These are phyloP conservation scores for Drosophila saltans DNA, from an alignment of 1,140 invertebrate species.

Conservation along the genomic window DNA sequence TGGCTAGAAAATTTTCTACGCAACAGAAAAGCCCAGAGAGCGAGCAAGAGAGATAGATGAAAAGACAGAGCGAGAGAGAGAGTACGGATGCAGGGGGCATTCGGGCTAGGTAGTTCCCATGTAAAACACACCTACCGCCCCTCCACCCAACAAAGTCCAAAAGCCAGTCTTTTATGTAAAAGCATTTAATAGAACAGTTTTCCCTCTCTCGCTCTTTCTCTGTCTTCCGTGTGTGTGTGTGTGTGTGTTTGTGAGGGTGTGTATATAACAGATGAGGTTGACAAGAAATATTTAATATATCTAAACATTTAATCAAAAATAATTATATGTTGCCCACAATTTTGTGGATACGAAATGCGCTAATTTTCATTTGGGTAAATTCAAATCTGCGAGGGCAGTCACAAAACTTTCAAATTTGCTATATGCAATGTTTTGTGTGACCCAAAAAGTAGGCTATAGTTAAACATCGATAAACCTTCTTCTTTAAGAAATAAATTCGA, in stretches of 20 bases:
- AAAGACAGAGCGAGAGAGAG: too few species aligned
- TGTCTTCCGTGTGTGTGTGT: conserved; percentile 11
- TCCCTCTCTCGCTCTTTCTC: conserved; percentile 13
- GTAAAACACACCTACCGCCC: background rate
- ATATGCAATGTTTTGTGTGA: background rate
- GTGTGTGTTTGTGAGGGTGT: conserved; percentile 19
- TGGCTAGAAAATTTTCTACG: conserved; percentile 25
- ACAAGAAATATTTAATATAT: conserved; percentile 12
- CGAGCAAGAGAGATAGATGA: background rate
- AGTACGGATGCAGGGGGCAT: background rate
- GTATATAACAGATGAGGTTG: conserved; percentile 5
- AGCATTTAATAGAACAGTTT: conserved; percentile 9
- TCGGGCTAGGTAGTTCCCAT: background rate
- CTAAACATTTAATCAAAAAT: conserved; percentile 7
- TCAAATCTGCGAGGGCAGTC: background rate
- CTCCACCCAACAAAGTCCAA: background rate
- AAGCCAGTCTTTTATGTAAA: conserved; percentile 7
- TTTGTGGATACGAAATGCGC: conserved; percentile 4
- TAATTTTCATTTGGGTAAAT: conserved; percentile 5
- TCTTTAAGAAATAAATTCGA: too few species aligned
- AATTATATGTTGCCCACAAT: conserved; percentile 7
- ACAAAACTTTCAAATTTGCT: background rate
- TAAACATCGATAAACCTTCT: too few species aligned
- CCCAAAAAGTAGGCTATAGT: background rate
- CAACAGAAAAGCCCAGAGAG: background rate